Evolutionary conservation across 2,113 vertebrate species (phyloP).

Genomic region (Leptocoma aspasia): DNA sequence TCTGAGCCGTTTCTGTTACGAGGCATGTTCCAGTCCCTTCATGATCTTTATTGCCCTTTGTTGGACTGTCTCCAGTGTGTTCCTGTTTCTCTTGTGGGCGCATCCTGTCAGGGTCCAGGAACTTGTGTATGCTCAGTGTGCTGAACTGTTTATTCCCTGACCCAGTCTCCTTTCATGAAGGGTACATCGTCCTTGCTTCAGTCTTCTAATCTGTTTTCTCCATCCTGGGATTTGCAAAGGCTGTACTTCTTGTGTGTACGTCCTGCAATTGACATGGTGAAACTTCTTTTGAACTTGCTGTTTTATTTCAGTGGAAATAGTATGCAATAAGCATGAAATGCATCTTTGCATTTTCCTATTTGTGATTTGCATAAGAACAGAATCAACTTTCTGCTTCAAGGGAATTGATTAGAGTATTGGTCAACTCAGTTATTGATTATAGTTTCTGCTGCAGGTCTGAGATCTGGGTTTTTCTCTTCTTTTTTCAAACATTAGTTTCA

Average conservation of each 20-base stretch:
- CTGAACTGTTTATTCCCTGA: neutral
- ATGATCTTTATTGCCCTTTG: neutral
- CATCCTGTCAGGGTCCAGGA: neutral
- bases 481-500: neutral
- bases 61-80: fast-evolving
- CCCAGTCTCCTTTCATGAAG: neutral
- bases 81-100: neutral
- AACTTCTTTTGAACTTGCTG: neutral
- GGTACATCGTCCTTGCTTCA: neutral
- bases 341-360: neutral
- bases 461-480: neutral
- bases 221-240: neutral
- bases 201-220: neutral
- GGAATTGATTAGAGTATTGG: neutral
- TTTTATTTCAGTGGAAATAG: neutral
- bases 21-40: neutral
- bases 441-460: neutral
- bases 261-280: neutral
- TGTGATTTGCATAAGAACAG: neutral
- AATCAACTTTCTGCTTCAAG: neutral
- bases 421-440: neutral
- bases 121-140: fast-evolving
- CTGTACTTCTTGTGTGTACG: neutral
- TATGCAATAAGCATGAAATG: fast-evolving
- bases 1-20: neutral